Percentiles rank a stretch among this genome's conserved stretches.
Evolutionary conservation across 2,113 vertebrate genomes (phyloP).

Genomic region (Oxyruncus cristatus): DNA sequence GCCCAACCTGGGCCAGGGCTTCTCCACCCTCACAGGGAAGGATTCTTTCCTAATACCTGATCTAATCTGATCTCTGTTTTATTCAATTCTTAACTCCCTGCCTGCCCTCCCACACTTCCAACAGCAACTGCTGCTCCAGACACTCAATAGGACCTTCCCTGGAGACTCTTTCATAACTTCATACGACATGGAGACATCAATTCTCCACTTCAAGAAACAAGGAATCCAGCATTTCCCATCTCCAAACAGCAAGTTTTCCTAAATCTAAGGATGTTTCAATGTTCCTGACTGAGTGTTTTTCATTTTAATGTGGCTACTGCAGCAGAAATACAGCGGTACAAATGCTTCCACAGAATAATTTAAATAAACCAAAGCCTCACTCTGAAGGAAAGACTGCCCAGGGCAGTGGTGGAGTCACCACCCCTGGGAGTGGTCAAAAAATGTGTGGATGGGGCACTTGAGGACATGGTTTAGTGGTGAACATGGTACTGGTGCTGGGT

Average conservation of each 20-base stretch:
- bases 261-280: neutral
- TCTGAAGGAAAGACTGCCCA: neutral
- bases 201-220: constrained; percentile 41
- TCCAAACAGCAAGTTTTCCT: constrained; percentile 3
- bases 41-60: neutral
- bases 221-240: constrained; percentile 8
- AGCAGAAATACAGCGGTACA: neutral
- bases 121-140: neutral
- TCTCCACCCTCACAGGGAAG: accelerated
- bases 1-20: neutral
- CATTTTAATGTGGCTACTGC: neutral
- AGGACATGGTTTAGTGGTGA: accelerated
- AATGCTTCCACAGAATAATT: neutral
- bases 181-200: constrained; percentile 1
- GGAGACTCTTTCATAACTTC: constrained; percentile 35
- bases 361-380: neutral
- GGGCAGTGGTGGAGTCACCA: neutral
- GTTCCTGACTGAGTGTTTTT: constrained; percentile 2
- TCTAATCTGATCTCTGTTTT: neutral
- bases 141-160: constrained; percentile 10
- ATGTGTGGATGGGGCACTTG: accelerated
- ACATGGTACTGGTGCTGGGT: neutral
- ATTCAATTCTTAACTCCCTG: neutral
- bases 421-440: no score
- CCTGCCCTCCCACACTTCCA: neutral